These are phyloP conservation scores for Columba janthina DNA, from an alignment of 2,113 vertebrate species.

Conservation along the genomic window DNA sequence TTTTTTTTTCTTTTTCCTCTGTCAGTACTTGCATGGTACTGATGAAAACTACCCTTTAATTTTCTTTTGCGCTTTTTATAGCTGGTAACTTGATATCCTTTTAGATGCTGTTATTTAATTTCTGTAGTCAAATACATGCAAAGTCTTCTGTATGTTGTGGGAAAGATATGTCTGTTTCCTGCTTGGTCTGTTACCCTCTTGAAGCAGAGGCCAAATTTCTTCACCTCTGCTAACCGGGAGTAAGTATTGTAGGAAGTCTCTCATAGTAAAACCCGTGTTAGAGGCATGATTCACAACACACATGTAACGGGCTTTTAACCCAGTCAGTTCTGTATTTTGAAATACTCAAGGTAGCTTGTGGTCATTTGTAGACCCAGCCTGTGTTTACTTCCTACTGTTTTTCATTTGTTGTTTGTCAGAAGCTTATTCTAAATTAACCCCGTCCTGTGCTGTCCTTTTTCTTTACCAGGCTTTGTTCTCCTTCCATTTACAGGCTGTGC, in stretches of 20 bases:
- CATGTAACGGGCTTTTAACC: not conserved
- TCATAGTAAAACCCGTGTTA: not conserved
- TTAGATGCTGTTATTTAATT: not conserved
- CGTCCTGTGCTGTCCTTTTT: not conserved
- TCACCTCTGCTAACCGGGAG: not conserved
- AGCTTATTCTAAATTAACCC: not conserved
- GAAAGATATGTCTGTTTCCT: not conserved
- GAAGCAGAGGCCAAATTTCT: not conserved
- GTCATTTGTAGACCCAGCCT: not conserved
- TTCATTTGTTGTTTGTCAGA: not conserved
- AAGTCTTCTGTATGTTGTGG: not conserved
- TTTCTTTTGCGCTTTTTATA: not conserved
- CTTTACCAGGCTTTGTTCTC: not conserved
- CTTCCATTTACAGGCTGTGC: fast-evolving
- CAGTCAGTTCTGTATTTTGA: not conserved
- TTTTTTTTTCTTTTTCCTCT: too few relatives aligned
- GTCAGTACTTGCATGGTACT: not conserved
- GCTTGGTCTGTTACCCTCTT: not conserved
- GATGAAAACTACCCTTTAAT: not conserved
- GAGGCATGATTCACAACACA: not conserved
- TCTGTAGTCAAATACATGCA: not conserved
- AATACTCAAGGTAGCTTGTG: not conserved
- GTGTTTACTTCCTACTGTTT: not conserved
- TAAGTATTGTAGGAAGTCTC: not conserved
- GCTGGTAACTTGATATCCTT: not conserved